These are phyloP conservation scores for Tetheella fluctuosa DNA, from an alignment of 2,888 invertebrate genomes.

Conservation along the genomic window DNA sequence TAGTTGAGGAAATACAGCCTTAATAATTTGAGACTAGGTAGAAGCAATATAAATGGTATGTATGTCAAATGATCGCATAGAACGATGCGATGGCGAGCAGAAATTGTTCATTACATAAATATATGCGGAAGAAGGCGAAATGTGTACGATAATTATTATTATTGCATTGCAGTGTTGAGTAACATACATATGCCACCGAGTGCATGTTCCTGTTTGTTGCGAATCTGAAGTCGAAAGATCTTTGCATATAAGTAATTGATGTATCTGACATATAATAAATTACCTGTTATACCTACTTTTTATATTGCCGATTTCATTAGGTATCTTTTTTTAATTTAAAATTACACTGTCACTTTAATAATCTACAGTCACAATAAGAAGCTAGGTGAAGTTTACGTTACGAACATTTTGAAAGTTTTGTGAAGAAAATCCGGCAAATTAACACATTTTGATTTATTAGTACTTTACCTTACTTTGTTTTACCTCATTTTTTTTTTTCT, in stretches of 20 bases:
- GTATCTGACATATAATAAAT: not conserved
- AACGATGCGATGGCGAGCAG: not conserved
- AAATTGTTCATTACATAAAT: slow-evolving; percentile 26
- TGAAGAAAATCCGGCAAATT: no score
- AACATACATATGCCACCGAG: slow-evolving; percentile 24
- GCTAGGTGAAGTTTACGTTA: no score
- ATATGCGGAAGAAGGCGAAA: slow-evolving; percentile 41
- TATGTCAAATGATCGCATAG: not conserved
- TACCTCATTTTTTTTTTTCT: no score
- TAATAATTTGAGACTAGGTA: not conserved
- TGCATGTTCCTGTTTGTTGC: slow-evolving; percentile 22
- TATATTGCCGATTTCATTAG: no score
- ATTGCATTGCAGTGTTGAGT: slow-evolving; percentile 31
- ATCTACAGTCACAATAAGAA: no score
- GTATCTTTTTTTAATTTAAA: no score
- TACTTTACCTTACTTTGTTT: slow-evolving; percentile 13
- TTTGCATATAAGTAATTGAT: not conserved
- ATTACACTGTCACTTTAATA: no score
- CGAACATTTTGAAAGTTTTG: no score
- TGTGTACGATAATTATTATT: slow-evolving; percentile 23
- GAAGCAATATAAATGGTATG: slow-evolving; percentile 15
- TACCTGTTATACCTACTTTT: not conserved
- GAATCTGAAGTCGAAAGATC: not conserved
- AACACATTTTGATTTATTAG: not conserved
- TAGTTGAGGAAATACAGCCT: not conserved